Evolutionary conservation across 2,797 vertebrate species (phyloP), one percentile per base, ranked within the genome.

Genomic region (Halcyon leucocephala): DNA sequence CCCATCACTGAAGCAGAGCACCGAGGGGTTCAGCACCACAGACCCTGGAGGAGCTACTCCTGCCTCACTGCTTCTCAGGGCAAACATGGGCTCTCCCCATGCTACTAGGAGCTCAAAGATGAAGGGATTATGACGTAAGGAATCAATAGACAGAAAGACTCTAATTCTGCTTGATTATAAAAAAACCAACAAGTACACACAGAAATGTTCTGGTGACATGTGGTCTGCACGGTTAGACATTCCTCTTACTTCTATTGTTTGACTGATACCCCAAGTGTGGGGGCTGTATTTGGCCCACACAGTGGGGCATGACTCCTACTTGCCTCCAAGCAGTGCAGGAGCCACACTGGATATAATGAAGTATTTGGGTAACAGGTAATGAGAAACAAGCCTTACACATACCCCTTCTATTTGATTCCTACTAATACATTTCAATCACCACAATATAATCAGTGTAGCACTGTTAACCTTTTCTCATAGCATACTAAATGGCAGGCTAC

Each of bases 21-120:
- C 21, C 0, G 0, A 49, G 15, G 29, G 22, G 12, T 42, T 52
- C 0, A 1, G 17, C 18, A 62, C 35, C 33, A 54, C 31, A 69
- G 33, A 57, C 10, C 13, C 6, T 10, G 2, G 31, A 88, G 35
- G 7, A 81, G 16, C 20, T 54, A 1, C 31, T 57, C 12, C 21
- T 48, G 35, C 0, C 0, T 26, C 42, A 16, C 8, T 35, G 28
- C 46, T 88, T 22, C 39, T 60, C 25, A 29, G 48, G 24, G 12
- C 19, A 57, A 57, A 44, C 0, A 1, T 0, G 0, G 19, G 10
- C 15, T 42, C 35, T 76, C 26, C 9, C 2, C 14, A 4, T 3
- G 7, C 5, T 61, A 52, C 19, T 46, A 70, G 4, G 21, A 72
- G 28, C 49, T 82, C 4, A 0, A 15, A 58, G 16, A 39, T 24